These are phyloP conservation scores for Lagocephalus sceleratus DNA, from an alignment of 2,797 vertebrate species.

Conservation along the genomic window DNA sequence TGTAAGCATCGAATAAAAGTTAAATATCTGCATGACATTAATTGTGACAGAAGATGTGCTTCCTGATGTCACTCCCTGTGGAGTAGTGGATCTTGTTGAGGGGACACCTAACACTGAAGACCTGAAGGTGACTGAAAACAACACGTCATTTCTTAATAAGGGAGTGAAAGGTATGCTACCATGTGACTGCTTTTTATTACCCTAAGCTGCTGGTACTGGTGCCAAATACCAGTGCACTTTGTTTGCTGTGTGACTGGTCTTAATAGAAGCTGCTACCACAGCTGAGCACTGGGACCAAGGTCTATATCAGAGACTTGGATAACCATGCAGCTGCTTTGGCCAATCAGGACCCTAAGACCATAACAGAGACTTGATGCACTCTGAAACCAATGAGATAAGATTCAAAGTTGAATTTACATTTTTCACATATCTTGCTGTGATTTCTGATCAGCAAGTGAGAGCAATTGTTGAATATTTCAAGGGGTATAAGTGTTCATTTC, in stretches of 20 bases:
- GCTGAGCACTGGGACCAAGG: constrained; percentile 25
- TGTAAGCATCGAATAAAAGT: too few relatives aligned
- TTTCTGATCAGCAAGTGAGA: too few relatives aligned
- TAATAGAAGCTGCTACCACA: constrained; percentile 40
- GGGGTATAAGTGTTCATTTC: too few relatives aligned
- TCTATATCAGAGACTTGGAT: constrained; percentile 60
- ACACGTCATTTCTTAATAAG: constrained; percentile 40
- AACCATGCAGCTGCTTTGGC: constrained; percentile 72
- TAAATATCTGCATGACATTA: background rate
- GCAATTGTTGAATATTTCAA: too few relatives aligned
- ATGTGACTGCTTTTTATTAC: constrained; percentile 66
- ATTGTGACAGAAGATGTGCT: background rate
- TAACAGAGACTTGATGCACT: constrained; percentile 22
- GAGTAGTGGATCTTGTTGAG: constrained; percentile 3
- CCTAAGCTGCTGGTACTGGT: constrained; percentile 44
- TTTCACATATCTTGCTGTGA: too few relatives aligned
- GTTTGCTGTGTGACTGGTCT: constrained; percentile 60
- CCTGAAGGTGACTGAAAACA: constrained; percentile 48
- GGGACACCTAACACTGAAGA: constrained; percentile 15
- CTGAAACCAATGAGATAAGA: constrained; percentile 30
- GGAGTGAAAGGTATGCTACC: constrained; percentile 50
- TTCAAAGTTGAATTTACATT: too few relatives aligned
- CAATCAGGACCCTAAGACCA: constrained; percentile 42
- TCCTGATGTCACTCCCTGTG: background rate
- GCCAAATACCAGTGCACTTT: constrained; percentile 60